Conservation (phyloP, 2,113 vertebrate genomes). For the Gopherus evgoodei region DNA sequence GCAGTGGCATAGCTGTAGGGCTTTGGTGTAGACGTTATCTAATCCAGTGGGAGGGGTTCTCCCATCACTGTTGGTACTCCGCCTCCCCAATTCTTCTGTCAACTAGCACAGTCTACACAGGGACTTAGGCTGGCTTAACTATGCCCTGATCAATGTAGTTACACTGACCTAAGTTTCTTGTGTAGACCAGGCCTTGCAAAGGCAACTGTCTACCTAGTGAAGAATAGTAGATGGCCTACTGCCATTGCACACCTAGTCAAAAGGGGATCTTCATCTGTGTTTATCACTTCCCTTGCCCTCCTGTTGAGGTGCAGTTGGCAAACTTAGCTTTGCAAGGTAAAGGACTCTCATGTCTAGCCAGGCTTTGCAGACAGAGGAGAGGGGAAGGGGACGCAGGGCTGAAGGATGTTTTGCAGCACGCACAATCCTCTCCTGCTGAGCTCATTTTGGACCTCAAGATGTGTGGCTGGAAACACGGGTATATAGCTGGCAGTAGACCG, state of each 20-base stretch:
- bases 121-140: background rate
- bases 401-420: background rate
- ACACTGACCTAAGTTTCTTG: background rate
- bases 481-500: background rate
- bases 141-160: background rate
- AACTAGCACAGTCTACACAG: background rate
- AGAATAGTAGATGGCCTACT: rapidly evolving
- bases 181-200: background rate
- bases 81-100: background rate
- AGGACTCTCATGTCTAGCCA: background rate
- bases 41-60: background rate
- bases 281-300: background rate
- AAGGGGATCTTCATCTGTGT: background rate
- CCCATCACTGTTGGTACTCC: background rate
- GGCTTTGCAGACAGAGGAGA: background rate
- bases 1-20: background rate
- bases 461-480: background rate
- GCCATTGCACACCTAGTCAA: rapidly evolving
- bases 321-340: background rate
- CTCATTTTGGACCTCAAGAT: background rate
- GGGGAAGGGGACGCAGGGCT: background rate
- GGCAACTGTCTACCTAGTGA: background rate
- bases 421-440: background rate
- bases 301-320: background rate
- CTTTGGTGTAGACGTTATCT: background rate